These are phyloP conservation scores for Petrophora chlorosata DNA, from an alignment of 2,888 invertebrate species.

Conservation along the genomic window DNA sequence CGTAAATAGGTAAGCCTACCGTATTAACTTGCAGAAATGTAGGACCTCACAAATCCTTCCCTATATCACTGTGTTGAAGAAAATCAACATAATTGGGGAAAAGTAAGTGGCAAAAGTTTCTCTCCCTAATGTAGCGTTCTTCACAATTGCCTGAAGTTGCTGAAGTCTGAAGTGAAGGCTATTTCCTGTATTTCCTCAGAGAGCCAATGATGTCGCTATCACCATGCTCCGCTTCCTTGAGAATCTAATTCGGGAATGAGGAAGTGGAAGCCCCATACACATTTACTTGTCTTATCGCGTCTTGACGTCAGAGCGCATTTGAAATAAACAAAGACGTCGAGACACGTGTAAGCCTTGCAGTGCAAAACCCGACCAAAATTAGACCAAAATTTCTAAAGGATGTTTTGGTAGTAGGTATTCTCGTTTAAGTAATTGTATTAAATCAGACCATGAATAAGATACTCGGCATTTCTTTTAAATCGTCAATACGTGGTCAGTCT, in stretches of 20 bases:
- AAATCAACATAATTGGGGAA: not conserved
- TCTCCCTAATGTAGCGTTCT: not conserved
- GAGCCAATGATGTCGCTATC: constrained; percentile 44
- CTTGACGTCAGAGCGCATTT: constrained; percentile 28
- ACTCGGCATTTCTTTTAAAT: no score
- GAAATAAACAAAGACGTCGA: constrained; percentile 28
- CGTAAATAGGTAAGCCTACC: no score
- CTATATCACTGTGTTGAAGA: not conserved
- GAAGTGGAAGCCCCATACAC: constrained; percentile 43
- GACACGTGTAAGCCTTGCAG: constrained; percentile 3
- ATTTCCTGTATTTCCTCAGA: constrained; percentile 51
- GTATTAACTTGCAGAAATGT: no score
- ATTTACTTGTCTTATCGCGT: constrained; percentile 30
- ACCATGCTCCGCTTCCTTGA: constrained; percentile 42
- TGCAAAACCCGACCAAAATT: no score
- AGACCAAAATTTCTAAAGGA: no score
- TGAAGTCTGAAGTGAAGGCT: constrained; percentile 27
- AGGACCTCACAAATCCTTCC: no score
- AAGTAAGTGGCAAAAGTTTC: no score
- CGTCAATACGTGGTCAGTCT: no score
- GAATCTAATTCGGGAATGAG: constrained; percentile 48
- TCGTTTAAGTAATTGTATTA: no score
- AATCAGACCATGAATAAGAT: no score
- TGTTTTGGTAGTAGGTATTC: no score
- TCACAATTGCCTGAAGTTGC: constrained; percentile 1